phyloP scores from a whole-genome alignment of 2,113 vertebrate genomes.

The Oncorhynchus kisutch region DNA sequence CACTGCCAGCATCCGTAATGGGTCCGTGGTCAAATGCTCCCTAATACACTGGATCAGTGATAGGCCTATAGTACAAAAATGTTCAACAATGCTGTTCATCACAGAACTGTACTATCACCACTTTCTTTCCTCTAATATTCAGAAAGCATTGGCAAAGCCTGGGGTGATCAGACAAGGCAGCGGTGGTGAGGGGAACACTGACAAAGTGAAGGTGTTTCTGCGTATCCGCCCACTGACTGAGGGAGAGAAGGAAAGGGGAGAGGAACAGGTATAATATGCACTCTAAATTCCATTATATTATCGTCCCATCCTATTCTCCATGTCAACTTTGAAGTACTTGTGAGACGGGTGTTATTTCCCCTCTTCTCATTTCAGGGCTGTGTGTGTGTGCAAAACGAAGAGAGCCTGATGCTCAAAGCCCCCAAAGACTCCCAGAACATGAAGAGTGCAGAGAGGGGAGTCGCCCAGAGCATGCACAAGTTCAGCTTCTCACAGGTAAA shows the following conservation, averaged over 20 bases:
- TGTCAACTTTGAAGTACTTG: background rate
- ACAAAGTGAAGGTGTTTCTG: slow-evolving; percentile 86
- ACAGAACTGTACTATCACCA: background rate
- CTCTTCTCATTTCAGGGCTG: slow-evolving; percentile 75
- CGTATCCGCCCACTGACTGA: slow-evolving; percentile 87
- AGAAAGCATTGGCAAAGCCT: slow-evolving; percentile 50
- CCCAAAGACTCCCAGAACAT: slow-evolving; percentile 91
- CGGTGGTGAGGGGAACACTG: slow-evolving; percentile 54
- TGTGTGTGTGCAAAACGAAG: slow-evolving; percentile 81
- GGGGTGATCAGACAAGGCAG: slow-evolving; percentile 36
- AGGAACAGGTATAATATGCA: slow-evolving; percentile 82
- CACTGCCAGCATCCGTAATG: too few species aligned
- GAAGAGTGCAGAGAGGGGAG: slow-evolving; percentile 84
- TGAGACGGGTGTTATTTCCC: background rate
- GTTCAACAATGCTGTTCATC: background rate
- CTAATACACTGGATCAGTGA: background rate
- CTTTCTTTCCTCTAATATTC: background rate
- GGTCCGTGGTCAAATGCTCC: too few species aligned
- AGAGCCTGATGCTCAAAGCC: slow-evolving; percentile 86
- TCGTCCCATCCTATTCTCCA: background rate
- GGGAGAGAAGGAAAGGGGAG: slow-evolving; percentile 77
- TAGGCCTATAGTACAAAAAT: background rate
- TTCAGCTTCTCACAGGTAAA: slow-evolving; percentile 90
- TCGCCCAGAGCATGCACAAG: slow-evolving; percentile 86
- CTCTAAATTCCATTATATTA: too few species aligned